Percentiles rank a stretch among this genome's conserved stretches.
Conservation (phyloP, 2,888 invertebrate species). For the Bursaphelenchus okinawaensis region DNA sequence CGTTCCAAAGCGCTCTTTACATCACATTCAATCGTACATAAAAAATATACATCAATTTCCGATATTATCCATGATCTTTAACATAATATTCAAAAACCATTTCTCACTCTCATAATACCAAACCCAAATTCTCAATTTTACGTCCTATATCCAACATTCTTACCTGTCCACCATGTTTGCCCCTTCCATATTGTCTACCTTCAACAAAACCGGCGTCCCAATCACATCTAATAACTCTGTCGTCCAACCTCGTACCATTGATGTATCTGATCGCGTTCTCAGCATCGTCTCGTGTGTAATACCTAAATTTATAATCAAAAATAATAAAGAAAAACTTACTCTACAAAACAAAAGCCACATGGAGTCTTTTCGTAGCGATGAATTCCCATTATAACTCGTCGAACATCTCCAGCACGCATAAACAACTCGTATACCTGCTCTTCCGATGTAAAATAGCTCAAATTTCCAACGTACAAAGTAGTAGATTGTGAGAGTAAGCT, state of each 20-base stretch:
- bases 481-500: constrained; percentile 69
- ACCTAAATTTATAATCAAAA: constrained; percentile 52
- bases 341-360: constrained; percentile 98
- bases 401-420: constrained; percentile 87
- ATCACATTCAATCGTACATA: too few relatives aligned
- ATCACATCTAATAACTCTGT: constrained; percentile 90
- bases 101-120: too few relatives aligned
- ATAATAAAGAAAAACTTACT: constrained; percentile 65
- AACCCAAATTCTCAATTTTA: too few relatives aligned
- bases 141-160: too few relatives aligned
- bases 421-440: constrained; percentile 89
- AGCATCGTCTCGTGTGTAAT: constrained; percentile 63
- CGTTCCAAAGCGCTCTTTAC: too few relatives aligned
- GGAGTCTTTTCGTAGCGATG: constrained; percentile 97
- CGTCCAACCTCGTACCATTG: constrained; percentile 87
- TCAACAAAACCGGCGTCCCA: constrained; percentile 99
- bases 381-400: constrained; percentile 87
- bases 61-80: too few relatives aligned
- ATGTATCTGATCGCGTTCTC: constrained; percentile 71
- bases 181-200: constrained; percentile 93
- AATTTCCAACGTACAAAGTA: constrained; percentile 91
- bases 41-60: too few relatives aligned
- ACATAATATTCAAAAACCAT: too few relatives aligned
- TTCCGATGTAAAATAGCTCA: constrained; percentile 96
- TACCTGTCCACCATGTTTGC: constrained; percentile 96